Conservation (phyloP, 2,113 vertebrate species). For the Oreochromis tanganicae region DNA sequence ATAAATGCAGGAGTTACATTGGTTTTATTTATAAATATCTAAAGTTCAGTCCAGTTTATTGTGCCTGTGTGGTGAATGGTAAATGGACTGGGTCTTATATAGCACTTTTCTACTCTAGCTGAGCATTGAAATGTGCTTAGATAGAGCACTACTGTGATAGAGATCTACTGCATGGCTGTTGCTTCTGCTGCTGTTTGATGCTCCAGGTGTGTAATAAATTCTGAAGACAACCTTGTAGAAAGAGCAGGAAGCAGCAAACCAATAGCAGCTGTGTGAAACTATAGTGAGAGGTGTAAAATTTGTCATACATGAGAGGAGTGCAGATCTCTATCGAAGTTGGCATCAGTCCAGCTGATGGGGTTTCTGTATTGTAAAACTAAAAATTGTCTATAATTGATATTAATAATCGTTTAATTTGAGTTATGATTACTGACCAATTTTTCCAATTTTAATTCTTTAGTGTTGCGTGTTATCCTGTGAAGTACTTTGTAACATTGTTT, state of each 20-base stretch:
- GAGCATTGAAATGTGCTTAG: not conserved
- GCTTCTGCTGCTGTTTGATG: not conserved
- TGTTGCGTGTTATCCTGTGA: not conserved
- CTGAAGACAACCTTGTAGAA: not conserved
- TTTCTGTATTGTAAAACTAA: not conserved
- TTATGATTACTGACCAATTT: not conserved
- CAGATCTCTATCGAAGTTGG: not conserved
- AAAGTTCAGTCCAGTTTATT: rapidly evolving
- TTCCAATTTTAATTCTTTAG: not conserved
- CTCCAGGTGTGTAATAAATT: not conserved
- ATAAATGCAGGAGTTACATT: not conserved
- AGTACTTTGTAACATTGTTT: not conserved
- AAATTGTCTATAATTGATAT: not conserved
- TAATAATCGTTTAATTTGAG: rapidly evolving
- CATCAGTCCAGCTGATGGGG: rapidly evolving
- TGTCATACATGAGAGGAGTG: not conserved
- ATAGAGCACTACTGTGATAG: not conserved
- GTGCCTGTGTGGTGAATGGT: not conserved
- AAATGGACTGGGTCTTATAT: not conserved
- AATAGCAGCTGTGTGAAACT: not conserved
- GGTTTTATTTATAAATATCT: not conserved
- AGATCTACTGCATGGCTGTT: not conserved
- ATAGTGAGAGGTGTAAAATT: not conserved
- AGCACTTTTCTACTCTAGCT: not conserved
- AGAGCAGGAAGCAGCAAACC: not conserved